A percentile compares a stretch with the other conserved stretches of the same genome.
Conservation (phyloP, 2,888 invertebrate genomes). For the Amiota communis region DNA sequence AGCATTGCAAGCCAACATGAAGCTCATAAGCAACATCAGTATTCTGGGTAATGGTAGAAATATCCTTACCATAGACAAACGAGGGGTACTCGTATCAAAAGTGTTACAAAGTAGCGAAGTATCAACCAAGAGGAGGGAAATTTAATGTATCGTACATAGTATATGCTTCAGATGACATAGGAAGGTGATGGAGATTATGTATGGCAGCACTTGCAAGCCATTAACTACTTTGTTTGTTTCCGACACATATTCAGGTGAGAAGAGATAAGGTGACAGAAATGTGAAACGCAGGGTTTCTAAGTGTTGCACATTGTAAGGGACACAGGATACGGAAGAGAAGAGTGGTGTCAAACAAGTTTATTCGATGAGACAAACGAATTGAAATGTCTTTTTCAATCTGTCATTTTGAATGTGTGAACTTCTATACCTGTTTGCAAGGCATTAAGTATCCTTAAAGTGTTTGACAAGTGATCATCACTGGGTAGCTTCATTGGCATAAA, state of each 20-base stretch:
- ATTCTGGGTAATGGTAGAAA: not conserved
- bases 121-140: no score
- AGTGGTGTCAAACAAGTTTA: not conserved
- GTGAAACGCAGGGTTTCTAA: not conserved
- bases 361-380: slow-evolving; percentile 60
- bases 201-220: slow-evolving; percentile 43
- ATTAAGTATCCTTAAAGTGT: no score
- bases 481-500: no score
- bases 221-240: slow-evolving; percentile 47
- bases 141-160: no score
- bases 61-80: not conserved
- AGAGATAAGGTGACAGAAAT: not conserved
- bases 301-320: slow-evolving; percentile 57
- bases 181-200: slow-evolving; percentile 29
- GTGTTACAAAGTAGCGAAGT: no score
- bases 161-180: slow-evolving; percentile 34
- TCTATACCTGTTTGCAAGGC: no score
- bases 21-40: slow-evolving; percentile 12
- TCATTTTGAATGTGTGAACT: no score
- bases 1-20: not conserved
- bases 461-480: no score
- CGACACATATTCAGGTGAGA: not conserved
- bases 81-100: no score
- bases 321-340: slow-evolving; percentile 49
- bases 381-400: slow-evolving; percentile 52